A percentile compares a stretch with the other conserved stretches of the same genome.
Evolutionary conservation across 2,797 vertebrate species (phyloP).

Genomic region (Ficedula albicollis): DNA sequence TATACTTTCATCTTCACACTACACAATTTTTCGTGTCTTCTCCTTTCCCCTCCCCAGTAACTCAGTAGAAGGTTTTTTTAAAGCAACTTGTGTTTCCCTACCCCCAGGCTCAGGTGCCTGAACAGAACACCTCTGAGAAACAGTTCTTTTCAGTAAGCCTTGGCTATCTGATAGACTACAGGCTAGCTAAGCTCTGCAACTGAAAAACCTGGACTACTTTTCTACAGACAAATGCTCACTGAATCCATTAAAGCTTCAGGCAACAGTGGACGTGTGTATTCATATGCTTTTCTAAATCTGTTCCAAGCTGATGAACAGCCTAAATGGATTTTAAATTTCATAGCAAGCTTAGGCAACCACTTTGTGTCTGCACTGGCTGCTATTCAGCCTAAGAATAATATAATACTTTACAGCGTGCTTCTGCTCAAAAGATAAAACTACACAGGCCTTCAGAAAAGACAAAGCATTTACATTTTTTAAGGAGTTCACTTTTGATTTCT

Average conservation of each 20-base stretch:
- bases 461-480: conserved; percentile 23
- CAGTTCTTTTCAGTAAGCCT: background rate
- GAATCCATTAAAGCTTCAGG: conserved; percentile 50
- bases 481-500: background rate
- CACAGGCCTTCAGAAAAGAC: background rate
- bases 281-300: conserved; percentile 62
- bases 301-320: conserved; percentile 64
- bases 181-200: background rate
- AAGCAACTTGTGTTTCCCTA: background rate
- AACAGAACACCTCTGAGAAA: background rate
- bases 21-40: background rate
- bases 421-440: conserved; percentile 20
- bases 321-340: conserved; percentile 66
- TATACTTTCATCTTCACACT: background rate
- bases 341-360: conserved; percentile 49
- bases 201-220: conserved; percentile 37
- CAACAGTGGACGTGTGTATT: conserved; percentile 8
- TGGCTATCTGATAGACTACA: background rate
- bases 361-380: conserved; percentile 9
- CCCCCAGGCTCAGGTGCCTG: background rate
- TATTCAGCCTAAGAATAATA: conserved; percentile 41
- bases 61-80: background rate
- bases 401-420: background rate
- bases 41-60: background rate
- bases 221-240: background rate